phyloP scores from a whole-genome alignment of 1,140 invertebrate genomes.

The Caenorhabditis remanei region DNA sequence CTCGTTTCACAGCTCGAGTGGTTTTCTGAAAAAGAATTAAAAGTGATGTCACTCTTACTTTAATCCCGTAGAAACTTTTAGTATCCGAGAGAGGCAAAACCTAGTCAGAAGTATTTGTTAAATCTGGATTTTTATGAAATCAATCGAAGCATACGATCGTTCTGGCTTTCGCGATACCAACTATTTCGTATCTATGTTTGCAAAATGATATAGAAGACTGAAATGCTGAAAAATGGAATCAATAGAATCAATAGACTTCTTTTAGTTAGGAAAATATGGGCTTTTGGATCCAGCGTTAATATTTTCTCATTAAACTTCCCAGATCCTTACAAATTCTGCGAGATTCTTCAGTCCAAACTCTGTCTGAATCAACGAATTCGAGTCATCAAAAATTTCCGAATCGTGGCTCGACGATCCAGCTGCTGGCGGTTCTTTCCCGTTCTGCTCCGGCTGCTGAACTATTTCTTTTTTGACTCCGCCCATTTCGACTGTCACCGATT shows the following conservation, averaged over 20 bases:
- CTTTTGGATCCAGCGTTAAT: too few species aligned
- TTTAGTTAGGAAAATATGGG: background rate
- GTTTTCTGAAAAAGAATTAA: conserved; percentile 15
- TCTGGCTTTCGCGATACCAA: too few species aligned
- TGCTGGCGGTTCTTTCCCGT: background rate
- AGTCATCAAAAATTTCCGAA: background rate
- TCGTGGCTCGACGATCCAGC: background rate
- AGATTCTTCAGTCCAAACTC: background rate
- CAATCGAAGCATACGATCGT: too few species aligned
- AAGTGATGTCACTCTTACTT: background rate
- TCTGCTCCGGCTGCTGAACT: background rate
- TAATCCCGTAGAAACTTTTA: background rate
- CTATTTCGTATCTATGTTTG: too few species aligned
- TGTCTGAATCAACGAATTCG: background rate
- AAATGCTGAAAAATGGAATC: too few species aligned
- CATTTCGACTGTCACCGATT: background rate
- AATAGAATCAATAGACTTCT: background rate
- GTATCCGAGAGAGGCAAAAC: too few species aligned
- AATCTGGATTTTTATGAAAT: too few species aligned
- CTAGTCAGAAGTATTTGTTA: too few species aligned
- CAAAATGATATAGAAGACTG: too few species aligned
- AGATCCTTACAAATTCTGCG: background rate
- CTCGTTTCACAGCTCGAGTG: background rate
- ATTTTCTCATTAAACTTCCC: background rate
- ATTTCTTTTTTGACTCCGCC: background rate